Conservation (phyloP, 2,888 invertebrate species). For the Phrixothrix hirtus region DNA sequence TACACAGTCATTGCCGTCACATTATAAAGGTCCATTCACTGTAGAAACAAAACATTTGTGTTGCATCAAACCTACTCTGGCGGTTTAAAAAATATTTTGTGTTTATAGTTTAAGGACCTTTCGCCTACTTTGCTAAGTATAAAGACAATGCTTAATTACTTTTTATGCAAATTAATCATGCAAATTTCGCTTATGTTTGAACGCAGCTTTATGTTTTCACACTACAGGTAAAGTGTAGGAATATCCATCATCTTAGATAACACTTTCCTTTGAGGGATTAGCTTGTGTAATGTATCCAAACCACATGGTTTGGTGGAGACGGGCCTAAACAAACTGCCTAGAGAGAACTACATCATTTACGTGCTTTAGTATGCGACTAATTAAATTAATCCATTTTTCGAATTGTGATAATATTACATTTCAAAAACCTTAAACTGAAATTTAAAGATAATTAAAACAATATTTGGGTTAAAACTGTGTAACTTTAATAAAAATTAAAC, state of each 20-base stretch:
- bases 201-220: conserved; percentile 8
- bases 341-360: too few relatives aligned
- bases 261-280: conserved; percentile 18
- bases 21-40: conserved; percentile 26
- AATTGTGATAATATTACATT: too few relatives aligned
- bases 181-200: conserved; percentile 6
- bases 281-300: conserved; percentile 19
- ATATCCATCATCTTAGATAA: conserved; percentile 10
- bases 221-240: conserved; percentile 3
- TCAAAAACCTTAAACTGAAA: too few relatives aligned
- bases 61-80: conserved; percentile 1
- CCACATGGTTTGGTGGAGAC: too few relatives aligned
- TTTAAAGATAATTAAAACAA: too few relatives aligned
- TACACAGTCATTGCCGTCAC: conserved; percentile 29
- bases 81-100: conserved; percentile 9
- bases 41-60: conserved; percentile 19
- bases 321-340: too few relatives aligned
- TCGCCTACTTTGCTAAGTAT: background rate
- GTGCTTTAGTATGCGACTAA: too few relatives aligned
- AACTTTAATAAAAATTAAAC: too few relatives aligned
- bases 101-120: background rate
- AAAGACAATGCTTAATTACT: background rate
- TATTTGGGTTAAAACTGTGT: too few relatives aligned
- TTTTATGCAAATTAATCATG: conserved; percentile 4
- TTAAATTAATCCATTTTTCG: too few relatives aligned